Conservation (phyloP, 2,888 invertebrate species). For the Leucophenga maculata region DNA sequence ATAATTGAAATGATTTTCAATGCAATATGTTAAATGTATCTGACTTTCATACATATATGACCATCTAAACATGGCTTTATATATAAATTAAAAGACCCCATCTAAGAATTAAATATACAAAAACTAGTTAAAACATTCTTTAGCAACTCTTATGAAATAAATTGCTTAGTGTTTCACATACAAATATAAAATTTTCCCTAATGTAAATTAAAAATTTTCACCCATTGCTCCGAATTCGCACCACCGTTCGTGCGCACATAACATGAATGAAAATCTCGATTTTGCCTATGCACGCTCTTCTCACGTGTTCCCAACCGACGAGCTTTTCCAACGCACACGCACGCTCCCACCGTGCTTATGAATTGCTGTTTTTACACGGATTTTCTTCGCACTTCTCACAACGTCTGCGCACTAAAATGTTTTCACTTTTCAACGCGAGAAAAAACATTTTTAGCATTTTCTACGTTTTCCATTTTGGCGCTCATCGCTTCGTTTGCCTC, state of each 20-base stretch:
- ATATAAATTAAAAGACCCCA: too few relatives aligned
- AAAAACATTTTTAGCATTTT: conserved; percentile 27
- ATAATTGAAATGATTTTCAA: too few relatives aligned
- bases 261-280: conserved; percentile 62
- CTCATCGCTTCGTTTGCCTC: conserved; percentile 4
- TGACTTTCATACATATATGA: too few relatives aligned
- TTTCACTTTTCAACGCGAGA: conserved; percentile 58
- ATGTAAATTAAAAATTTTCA: too few relatives aligned
- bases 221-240: too few relatives aligned
- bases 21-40: too few relatives aligned
- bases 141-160: too few relatives aligned
- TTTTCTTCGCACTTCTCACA: conserved; percentile 11
- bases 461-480: conserved; percentile 34
- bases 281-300: conserved; percentile 59
- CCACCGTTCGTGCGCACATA: conserved; percentile 57
- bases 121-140: too few relatives aligned
- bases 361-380: conserved; percentile 28
- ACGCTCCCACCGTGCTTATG: background rate
- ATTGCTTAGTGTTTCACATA: too few relatives aligned
- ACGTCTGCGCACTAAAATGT: conserved; percentile 50
- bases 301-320: conserved; percentile 20
- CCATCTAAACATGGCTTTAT: too few relatives aligned
- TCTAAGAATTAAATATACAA: too few relatives aligned
- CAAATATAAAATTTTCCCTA: too few relatives aligned
- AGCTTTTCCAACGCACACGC: conserved; percentile 39